Percentiles rank a stretch among this genome's conserved stretches.
Evolutionary conservation across 2,113 vertebrate species (phyloP).

Genomic region (Lepus europaeus): DNA sequence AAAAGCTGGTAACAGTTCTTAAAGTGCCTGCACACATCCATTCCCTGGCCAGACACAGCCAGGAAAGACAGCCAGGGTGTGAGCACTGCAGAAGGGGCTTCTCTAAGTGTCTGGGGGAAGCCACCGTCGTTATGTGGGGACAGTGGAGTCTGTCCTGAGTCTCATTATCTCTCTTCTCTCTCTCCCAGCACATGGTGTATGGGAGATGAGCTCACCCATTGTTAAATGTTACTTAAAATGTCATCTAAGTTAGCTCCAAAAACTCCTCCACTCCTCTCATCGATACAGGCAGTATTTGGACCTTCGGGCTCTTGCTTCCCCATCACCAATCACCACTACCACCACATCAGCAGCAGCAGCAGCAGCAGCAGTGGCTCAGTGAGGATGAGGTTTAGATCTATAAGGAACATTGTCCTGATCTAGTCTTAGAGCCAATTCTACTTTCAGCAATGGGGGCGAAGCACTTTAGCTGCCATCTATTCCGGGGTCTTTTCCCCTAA

Average conservation of each 20-base stretch:
- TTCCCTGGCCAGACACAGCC: neutral
- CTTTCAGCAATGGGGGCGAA: neutral
- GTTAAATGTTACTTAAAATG: neutral
- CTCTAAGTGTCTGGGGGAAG: neutral
- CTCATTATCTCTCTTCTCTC: neutral
- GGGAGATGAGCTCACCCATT: neutral
- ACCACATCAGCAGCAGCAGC: fast-evolving
- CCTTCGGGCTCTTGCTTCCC: neutral
- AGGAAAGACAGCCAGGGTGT: neutral
- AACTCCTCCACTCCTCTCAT: neutral
- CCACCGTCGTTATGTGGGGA: neutral
- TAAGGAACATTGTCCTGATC: neutral
- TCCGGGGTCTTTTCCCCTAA: neutral
- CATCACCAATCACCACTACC: fast-evolving
- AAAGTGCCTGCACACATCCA: conserved; percentile 7
- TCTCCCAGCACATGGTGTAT: neutral
- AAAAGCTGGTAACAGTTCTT: neutral
- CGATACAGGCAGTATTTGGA: neutral
- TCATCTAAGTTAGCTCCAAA: neutral
- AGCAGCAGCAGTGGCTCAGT: conserved; percentile 14
- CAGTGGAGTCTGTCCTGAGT: neutral
- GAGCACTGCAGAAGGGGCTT: neutral
- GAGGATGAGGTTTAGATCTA: neutral
- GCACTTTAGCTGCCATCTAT: neutral
- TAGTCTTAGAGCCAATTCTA: neutral